phyloP scores from a whole-genome alignment of 2,113 vertebrate genomes.

The Cyanoramphus novaezelandiae region DNA sequence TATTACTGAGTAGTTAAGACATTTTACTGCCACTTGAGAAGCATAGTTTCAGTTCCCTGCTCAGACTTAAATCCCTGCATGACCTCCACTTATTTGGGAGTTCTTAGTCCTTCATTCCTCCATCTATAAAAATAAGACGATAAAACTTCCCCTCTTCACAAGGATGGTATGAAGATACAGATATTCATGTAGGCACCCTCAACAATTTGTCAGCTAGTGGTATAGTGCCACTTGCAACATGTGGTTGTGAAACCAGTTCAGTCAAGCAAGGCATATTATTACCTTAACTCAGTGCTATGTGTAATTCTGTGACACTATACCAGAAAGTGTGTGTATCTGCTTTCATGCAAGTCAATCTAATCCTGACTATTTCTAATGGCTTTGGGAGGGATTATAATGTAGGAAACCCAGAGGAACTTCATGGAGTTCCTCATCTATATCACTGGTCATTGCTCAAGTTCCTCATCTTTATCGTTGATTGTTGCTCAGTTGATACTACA shows the following conservation, averaged over 20 bases:
- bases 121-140: not conserved
- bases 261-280: not conserved
- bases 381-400: not conserved
- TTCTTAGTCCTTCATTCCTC: not conserved
- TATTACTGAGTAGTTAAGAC: not conserved
- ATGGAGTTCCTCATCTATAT: not conserved
- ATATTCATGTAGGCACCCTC: not conserved
- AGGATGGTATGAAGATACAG: not conserved
- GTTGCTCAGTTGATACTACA: not conserved
- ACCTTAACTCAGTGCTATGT: not conserved
- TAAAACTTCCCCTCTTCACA: not conserved
- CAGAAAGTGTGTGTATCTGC: not conserved
- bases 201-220: not conserved
- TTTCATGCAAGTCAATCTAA: not conserved
- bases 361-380: not conserved
- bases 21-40: not conserved
- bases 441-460: rapidly evolving
- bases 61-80: not conserved
- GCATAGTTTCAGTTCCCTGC: not conserved
- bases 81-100: not conserved
- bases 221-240: not conserved
- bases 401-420: not conserved
- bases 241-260: not conserved
- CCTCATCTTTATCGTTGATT: rapidly evolving
- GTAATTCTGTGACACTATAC: not conserved